Base-by-base conservation (phyloP, 2,113 vertebrate genomes). In the Cyprinodon brontotheroides region DNA sequence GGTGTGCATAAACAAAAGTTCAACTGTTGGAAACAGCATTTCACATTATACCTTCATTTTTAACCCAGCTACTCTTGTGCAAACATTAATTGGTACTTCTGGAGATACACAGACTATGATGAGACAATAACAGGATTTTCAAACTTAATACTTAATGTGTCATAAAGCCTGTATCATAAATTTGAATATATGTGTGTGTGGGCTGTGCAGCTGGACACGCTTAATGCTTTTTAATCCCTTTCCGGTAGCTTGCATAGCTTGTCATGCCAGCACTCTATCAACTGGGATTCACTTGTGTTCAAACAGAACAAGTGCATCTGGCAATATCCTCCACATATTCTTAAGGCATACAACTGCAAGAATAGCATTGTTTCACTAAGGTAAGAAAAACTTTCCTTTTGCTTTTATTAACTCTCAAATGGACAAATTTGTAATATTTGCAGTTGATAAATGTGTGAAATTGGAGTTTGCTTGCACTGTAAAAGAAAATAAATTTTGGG, bases 211-310 rank as follows among this genome's bases (percentile, higher is more conserved):
- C 93, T 93, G 91, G 84, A 91, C 80, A 60, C 87, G 87, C 84
- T 86, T 93, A 93, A 94, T 93, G 64, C 92, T 62, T 73, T 83
- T 89, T 93, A 94, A 93, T 94, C 92, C 90, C 64, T 63, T 60
- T 72, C 84, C 80, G 78, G 88, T 83, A 83, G 57, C 62, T 38
- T 13, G 70, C 72, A 79, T 82, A 70, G 74, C 76, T 72, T 83
- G 75, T 78, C 72, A 59, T 65, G 70, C 85, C 80, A 84, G 73
- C 62, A 40, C 61, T 87, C 57, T 12, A 67, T 77, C 66, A 70
- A 77, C 65, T 72, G 66, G 43, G 78, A 79, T 70, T 48, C 81
- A 87, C 72, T 71, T 65, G 67, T 86, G 80, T 86, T 72, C 60
- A 76, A 65, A 79, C 77, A 74, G 75, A 88, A 83, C 80, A 79